Evolutionary conservation across 2,797 vertebrate genomes (phyloP).

Genomic region (Gobio occitaniae): DNA sequence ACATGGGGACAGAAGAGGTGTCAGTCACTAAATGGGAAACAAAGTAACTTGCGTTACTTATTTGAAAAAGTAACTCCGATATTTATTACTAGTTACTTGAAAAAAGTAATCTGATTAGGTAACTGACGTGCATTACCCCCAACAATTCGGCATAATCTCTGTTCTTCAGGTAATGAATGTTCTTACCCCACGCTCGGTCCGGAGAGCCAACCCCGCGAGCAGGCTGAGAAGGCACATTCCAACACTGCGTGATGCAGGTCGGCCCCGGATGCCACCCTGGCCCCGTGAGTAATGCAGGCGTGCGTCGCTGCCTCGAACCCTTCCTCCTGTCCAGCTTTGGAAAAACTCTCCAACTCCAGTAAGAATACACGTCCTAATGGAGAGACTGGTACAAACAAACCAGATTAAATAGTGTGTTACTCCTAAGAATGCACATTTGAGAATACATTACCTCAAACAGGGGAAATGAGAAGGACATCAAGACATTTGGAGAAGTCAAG

Average conservation of each 20-base stretch:
- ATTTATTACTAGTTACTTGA: not conserved
- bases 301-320: slow-evolving; percentile 77
- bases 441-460: not conserved
- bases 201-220: slow-evolving; percentile 88
- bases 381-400: slow-evolving; percentile 52
- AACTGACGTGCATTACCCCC: not conserved
- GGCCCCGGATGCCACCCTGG: slow-evolving; percentile 84
- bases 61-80: not conserved
- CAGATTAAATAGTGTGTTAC: not conserved
- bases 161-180: slow-evolving; percentile 26
- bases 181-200: slow-evolving; percentile 88
- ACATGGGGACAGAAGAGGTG: not conserved
- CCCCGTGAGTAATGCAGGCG: slow-evolving; percentile 77
- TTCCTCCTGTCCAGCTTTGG: slow-evolving; percentile 73
- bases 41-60: not conserved
- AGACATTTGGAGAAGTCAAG: slow-evolving; percentile 12
- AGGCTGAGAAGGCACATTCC: slow-evolving; percentile 85
- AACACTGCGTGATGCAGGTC: slow-evolving; percentile 85
- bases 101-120: not conserved
- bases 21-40: not conserved
- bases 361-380: slow-evolving; percentile 88
- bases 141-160: not conserved
- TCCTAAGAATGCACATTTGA: not conserved
- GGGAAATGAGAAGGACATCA: not conserved
- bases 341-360: slow-evolving; percentile 81